Base-by-base conservation (phyloP, 2,113 vertebrate species). In the Phrynosoma platyrhinos region DNA sequence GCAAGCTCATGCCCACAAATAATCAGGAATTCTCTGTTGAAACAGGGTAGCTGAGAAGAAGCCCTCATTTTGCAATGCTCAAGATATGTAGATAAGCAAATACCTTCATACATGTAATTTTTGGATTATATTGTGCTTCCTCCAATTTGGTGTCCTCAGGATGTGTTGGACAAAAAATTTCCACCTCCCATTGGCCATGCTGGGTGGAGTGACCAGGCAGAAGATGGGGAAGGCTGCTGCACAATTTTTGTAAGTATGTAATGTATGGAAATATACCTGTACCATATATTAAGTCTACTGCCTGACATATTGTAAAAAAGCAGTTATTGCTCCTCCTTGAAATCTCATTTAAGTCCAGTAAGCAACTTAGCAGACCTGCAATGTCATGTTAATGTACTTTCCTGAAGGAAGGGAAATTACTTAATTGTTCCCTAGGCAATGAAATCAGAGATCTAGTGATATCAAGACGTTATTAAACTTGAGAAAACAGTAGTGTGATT, bases 301-400 rank as follows among this genome's bases (percentile, higher is more conserved):
- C 10, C 62, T 23, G 52, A 69, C 3, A 40, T 58, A 27, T 58
- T 25, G 47, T 79, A 55, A 75, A 68, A 71, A 80, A 68, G 42
- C n/a, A 81, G 82, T 36, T 81, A 84, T 86, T 25, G 3, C 5
- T 62, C 0, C 40, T 62, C 9, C 78, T 75, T 71, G 14, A 47
- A 25, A 21, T 13, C 72, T 79, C 18, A 36, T 62, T 13, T 10
- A 36, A 58, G 7, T 36, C 89, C 53, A 18, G 78, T 87, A 75
- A 84, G 79, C 8, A 23, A 58, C 64, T 84, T 83, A 68, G 71
- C 42, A 79, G 76, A 85, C 0, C 55, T 23, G 7, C 86, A 91
- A 79, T n/a, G 40, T 25, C 40, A 68, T 8, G n/a, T 66, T 87
- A 83, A 87, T 72, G 80, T 10, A 5, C 30, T 90, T 87, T 88